These are phyloP conservation scores for Sebastes taczanowskii DNA, from an alignment of 2,797 vertebrate genomes.

Conservation along the genomic window DNA sequence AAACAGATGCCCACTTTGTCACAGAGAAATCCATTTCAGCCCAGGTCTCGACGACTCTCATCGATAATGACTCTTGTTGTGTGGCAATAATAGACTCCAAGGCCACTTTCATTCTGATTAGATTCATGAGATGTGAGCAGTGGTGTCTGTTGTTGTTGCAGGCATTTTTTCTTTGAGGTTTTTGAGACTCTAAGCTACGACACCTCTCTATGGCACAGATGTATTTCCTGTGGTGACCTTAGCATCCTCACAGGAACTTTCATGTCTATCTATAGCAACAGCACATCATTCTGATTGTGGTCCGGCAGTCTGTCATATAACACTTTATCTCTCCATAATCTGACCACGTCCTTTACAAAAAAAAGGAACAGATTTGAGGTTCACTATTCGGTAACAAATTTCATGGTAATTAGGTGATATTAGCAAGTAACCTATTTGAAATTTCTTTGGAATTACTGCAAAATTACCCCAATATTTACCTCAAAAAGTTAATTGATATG, in stretches of 20 bases:
- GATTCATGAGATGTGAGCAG: background rate
- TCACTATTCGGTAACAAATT: background rate
- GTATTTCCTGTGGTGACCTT: slow-evolving; percentile 28
- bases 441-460: no score
- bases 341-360: background rate
- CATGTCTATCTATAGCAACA: slow-evolving; percentile 37
- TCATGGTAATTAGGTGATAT: no score
- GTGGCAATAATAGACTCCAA: background rate
- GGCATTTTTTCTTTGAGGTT: slow-evolving; percentile 5
- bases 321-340: background rate
- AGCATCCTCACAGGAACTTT: slow-evolving; percentile 8
- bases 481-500: no score
- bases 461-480: no score
- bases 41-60: background rate
- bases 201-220: background rate
- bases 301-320: background rate
- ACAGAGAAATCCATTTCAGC: background rate
- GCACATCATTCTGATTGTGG: background rate
- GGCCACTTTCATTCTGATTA: background rate
- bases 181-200: background rate
- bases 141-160: background rate
- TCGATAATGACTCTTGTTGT: background rate
- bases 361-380: background rate
- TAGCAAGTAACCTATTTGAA: no score
- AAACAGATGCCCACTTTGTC: slow-evolving; percentile 19